Conservation (phyloP, 35 echinoderm and acorn worm species). For the Stichopus chloronotus region DNA sequence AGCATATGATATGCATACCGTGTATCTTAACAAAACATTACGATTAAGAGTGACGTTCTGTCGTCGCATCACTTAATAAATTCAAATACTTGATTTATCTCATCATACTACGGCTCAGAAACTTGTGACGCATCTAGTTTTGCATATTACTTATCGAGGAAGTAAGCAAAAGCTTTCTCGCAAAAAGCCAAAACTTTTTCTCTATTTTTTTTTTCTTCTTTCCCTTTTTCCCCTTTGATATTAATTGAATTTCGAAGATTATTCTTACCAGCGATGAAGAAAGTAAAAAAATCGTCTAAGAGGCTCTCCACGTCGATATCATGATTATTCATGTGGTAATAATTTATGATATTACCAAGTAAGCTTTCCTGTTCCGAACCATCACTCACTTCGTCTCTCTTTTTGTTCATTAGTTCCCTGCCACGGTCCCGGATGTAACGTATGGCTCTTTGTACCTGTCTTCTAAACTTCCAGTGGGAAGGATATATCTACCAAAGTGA, state of each 20-base stretch:
- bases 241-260: too few species aligned
- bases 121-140: too few species aligned
- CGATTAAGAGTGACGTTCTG: neutral
- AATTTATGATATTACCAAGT: conserved; percentile 23
- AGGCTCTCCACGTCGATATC: conserved; percentile 52
- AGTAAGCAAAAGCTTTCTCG: too few species aligned
- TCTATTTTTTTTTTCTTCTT: too few species aligned
- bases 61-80: neutral
- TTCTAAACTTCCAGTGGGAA: conserved; percentile 42
- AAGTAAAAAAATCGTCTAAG: conserved; percentile 61
- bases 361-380: neutral
- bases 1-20: too few species aligned
- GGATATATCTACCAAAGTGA: neutral
- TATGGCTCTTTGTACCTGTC: conserved; percentile 23
- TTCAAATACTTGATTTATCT: neutral
- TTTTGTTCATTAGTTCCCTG: neutral
- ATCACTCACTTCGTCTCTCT: neutral
- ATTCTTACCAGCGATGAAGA: conserved; percentile 64
- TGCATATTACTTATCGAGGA: too few species aligned
- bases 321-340: neutral
- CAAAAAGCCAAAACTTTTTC: too few species aligned
- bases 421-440: neutral
- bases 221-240: too few species aligned
- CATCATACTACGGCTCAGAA: neutral
- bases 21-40: too few species aligned